Percentiles rank a stretch among this genome's conserved stretches.
Conservation (phyloP, 2,888 invertebrate genomes). For the Pyrrhosoma nymphula region DNA sequence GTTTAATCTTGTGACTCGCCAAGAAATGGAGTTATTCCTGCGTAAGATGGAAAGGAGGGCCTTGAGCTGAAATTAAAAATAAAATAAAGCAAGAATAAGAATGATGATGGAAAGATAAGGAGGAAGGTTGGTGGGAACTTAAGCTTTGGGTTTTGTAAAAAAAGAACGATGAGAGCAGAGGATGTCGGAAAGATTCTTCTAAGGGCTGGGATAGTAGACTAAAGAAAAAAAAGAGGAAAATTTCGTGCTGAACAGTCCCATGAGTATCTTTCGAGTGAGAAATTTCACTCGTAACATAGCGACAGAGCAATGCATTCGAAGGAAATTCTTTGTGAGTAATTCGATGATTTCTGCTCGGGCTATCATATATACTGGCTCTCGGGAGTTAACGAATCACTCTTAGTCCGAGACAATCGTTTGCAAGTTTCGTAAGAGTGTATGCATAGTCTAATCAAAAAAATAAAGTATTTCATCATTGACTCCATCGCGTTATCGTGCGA, state of each 20-base stretch:
- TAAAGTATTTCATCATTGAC: neutral
- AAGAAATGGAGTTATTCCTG: neutral
- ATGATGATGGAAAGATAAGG: neutral
- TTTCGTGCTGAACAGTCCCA: neutral
- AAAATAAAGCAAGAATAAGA: neutral
- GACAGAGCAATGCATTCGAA: neutral
- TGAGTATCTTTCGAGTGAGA: neutral
- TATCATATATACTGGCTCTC: neutral
- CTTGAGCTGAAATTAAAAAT: neutral
- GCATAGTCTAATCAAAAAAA: too few species aligned
- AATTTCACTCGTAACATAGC: neutral
- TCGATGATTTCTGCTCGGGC: neutral
- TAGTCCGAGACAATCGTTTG: neutral
- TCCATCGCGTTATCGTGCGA: neutral
- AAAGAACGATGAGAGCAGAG: neutral
- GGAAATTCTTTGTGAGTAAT: conserved; percentile 7
- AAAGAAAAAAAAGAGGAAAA: neutral
- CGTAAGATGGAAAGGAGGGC: neutral
- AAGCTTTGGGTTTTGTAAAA: neutral
- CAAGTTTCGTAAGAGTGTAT: neutral
- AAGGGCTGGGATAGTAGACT: neutral
- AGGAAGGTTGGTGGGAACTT: neutral
- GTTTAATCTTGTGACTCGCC: conserved; percentile 6
- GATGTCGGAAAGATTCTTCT: neutral
- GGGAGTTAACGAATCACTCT: neutral